Percentiles rank a stretch among this genome's conserved stretches.
These are phyloP conservation scores for Pampusana beccarii DNA, from an alignment of 2,113 vertebrate species.

Conservation along the genomic window DNA sequence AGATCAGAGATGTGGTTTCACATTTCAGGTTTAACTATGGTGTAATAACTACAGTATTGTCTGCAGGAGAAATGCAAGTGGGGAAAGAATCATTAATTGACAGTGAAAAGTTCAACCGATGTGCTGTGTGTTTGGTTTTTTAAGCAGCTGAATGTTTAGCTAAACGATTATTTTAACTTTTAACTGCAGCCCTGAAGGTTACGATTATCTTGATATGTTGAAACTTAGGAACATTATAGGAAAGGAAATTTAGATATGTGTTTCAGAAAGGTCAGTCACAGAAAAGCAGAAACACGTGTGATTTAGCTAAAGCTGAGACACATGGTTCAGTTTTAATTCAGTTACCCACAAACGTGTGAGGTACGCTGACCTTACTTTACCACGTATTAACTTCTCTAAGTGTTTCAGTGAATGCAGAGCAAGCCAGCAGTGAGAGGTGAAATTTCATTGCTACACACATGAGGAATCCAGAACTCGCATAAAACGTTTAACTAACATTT, in stretches of 20 bases:
- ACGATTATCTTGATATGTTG: not conserved
- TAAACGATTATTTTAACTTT: not conserved
- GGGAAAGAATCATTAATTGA: constrained; percentile 57
- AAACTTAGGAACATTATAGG: not conserved
- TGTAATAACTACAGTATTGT: constrained; percentile 51
- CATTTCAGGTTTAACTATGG: constrained; percentile 65
- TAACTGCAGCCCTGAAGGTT: not conserved
- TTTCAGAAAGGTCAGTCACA: not conserved
- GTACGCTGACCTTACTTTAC: not conserved
- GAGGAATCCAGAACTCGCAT: not conserved
- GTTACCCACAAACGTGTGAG: not conserved
- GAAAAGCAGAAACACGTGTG: not conserved
- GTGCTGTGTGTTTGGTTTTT: not conserved
- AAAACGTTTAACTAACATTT: not conserved
- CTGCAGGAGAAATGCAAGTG: constrained; percentile 42
- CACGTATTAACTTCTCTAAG: accelerated
- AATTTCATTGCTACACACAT: not conserved
- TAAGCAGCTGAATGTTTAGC: not conserved
- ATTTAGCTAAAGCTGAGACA: not conserved
- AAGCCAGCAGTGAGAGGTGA: not conserved
- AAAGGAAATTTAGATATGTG: not conserved
- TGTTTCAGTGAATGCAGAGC: not conserved
- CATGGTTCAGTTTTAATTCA: not conserved
- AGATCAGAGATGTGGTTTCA: constrained; percentile 66
- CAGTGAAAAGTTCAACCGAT: constrained; percentile 18